Percentiles rank a stretch among this genome's conserved stretches.
These are phyloP conservation scores for Tamias sibiricus DNA, from an alignment of 2,113 vertebrate genomes.

Conservation along the genomic window DNA sequence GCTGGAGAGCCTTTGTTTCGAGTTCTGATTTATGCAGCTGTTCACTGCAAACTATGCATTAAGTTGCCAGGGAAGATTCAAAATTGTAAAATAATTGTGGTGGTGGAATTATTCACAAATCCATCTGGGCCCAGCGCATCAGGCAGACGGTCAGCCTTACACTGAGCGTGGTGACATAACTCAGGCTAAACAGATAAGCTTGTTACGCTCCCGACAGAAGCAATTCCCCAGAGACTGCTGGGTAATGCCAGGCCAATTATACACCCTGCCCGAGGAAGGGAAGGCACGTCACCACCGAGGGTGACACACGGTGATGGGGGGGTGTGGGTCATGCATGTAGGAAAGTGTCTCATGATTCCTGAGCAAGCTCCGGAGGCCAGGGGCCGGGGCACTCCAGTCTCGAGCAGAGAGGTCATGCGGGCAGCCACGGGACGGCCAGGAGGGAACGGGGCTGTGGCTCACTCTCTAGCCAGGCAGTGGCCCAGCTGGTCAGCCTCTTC, in stretches of 20 bases:
- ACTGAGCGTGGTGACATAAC: slow-evolving; percentile 79
- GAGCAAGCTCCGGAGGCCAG: neutral
- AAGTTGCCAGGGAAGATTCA: slow-evolving; percentile 69
- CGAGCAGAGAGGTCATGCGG: neutral
- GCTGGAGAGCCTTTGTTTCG: slow-evolving; percentile 33
- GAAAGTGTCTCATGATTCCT: neutral
- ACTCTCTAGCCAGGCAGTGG: neutral
- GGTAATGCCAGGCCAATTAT: slow-evolving; percentile 66
- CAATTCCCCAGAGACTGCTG: slow-evolving; percentile 68
- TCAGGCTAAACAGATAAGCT: slow-evolving; percentile 82
- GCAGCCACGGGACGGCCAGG: neutral
- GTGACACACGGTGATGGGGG: neutral
- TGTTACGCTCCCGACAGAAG: slow-evolving; percentile 78
- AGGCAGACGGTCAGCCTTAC: slow-evolving; percentile 80
- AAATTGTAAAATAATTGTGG: slow-evolving; percentile 70
- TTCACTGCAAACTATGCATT: slow-evolving; percentile 41
- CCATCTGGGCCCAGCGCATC: neutral
- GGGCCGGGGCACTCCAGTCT: neutral
- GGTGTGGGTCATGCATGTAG: neutral
- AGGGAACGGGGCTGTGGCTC: neutral
- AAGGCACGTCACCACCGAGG: neutral
- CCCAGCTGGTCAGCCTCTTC: neutral
- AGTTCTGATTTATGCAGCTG: slow-evolving; percentile 28
- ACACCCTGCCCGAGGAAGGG: neutral
- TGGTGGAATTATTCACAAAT: slow-evolving; percentile 70